Evolutionary conservation across 1,140 invertebrate genomes (phyloP), one percentile per base, ranked within the genome.

Genomic region (Eupeodes corollae): DNA sequence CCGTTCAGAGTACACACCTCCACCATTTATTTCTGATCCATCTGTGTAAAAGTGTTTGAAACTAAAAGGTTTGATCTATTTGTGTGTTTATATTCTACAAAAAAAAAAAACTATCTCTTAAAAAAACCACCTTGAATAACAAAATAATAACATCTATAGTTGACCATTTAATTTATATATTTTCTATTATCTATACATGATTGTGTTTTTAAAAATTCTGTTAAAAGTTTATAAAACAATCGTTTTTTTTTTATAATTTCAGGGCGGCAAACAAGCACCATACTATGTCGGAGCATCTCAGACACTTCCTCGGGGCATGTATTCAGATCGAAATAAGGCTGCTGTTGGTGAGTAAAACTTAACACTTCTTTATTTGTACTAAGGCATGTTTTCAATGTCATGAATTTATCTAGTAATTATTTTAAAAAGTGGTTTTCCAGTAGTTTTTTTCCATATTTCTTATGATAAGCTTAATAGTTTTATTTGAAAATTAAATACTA

Each of bases 241-340:
- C 37, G 3, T 26, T 26, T 46, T 40, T 46, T 48, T 51, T 50
- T 39, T 42, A 56, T 50, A 6, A 26, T 68, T 70, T 8, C 59
- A 75, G 73, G 67, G 67, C 56, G 65, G 69, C 30, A 73, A 74
- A 55, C 62, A 62, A 33, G 72, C 72, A 15, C 73, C 73, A 16
- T 74, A 75, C 48, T 75, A 75, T 56, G 73, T 74, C 54, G 73
- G 72, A 15, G 70, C 71, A 12, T 63, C 73, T 14, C 73, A 73
- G 53, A 69, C 67, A 35, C 57, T 75, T 50, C 72, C 72, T 2
- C 59, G 73, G n/a, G 69, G 71, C 41, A 67, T 68, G 61, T 68
- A 68, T 49, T 66, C 63, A 0, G 66, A 68, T 37, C 58, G 65
- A n/a, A 64, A 57, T 46, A 68, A 68, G 51, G 57, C 63, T 18